These are phyloP conservation scores for honey bee (Apis mellifera) DNA, from an alignment of 1,140 invertebrate species.

Conservation along the genomic window DNA sequence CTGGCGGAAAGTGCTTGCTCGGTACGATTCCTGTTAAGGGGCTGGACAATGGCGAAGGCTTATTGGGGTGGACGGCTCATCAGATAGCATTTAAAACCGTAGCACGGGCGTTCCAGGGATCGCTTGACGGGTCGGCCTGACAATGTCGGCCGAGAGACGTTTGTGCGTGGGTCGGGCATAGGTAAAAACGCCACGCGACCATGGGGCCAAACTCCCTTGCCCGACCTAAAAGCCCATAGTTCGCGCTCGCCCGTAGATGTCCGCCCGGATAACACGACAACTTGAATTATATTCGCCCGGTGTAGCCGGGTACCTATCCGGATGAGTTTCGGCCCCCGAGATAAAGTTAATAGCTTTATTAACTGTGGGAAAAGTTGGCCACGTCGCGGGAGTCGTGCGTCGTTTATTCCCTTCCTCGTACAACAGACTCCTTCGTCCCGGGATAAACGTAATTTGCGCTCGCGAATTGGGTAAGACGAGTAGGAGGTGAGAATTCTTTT, in stretches of 20 bases:
- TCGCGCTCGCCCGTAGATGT: conserved; percentile 76
- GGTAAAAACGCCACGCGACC: conserved; percentile 79
- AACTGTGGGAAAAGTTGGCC: conserved; percentile 75
- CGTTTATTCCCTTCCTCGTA: neutral
- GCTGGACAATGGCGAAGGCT: conserved; percentile 35
- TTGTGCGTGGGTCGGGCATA: conserved; percentile 48
- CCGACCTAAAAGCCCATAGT: conserved; percentile 76
- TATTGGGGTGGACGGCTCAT: conserved; percentile 71
- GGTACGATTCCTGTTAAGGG: neutral
- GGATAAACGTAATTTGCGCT: neutral
- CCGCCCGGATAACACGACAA: conserved; percentile 73
- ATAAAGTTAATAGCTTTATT: conserved; percentile 81
- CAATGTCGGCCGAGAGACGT: neutral
- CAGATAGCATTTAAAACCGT: conserved; percentile 75
- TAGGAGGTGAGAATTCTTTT: too few relatives aligned
- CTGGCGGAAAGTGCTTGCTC: conserved; percentile 4
- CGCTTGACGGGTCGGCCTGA: conserved; percentile 3
- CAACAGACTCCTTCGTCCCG: neutral
- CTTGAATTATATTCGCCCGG: conserved; percentile 76
- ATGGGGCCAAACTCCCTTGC: conserved; percentile 65
- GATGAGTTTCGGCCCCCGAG: conserved; percentile 68
- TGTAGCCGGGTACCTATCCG: conserved; percentile 64
- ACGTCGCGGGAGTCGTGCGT: conserved; percentile 18
- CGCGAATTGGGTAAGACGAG: neutral
- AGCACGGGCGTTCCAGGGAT: neutral